Base-by-base conservation (phyloP, 2,113 vertebrate genomes). In the Scomber japonicus region DNA sequence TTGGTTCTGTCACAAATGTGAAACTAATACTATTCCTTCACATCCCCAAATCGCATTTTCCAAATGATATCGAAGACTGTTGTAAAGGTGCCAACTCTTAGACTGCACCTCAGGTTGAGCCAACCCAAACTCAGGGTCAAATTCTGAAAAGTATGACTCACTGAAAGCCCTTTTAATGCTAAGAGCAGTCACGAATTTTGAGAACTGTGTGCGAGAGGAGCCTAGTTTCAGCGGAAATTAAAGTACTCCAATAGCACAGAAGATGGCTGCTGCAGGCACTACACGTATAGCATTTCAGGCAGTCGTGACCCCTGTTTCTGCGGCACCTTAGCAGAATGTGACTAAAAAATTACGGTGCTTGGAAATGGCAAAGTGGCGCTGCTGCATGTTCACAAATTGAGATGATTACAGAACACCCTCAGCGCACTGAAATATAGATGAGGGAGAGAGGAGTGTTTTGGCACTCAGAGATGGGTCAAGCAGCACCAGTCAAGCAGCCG, bases 371-470 rank as follows among this genome's bases (percentile, higher is more conserved):
- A 61, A 76, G 75, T 68, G 75, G 83, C 3, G 17, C 64, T 1
- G 45, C 53, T 53, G 71, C 70, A 54, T 76, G 87, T 90, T 87
- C 73, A 75, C 71, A 89, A 91, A 91, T 90, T 85, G 84, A 72
- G 72, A 86, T 89, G 87, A 87, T 92, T 86, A 83, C 78, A 68
- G 80, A 82, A 80, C 76, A 78, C 56, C 80, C 44, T 71, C 24
- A 4, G 68, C 35, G 64, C 74, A 11, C 57, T 91, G 68, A 88
- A 88, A 87, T 82, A 81, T 73, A 84, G 88, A 88, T 85, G 83
- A 90, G 84, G 61, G 21, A 78, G 66, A 78, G 66, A 84, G 40
- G 66, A 73, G 75, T 75, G 68, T 87, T 82, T 88, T 81, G 71
- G 61, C 64, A 69, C 81, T 68, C 50, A 13, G 57, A 24, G 74